Percentiles rank a stretch among this genome's conserved stretches.
Evolutionary conservation across 2,113 vertebrate genomes (phyloP).

Genomic region (human): DNA sequence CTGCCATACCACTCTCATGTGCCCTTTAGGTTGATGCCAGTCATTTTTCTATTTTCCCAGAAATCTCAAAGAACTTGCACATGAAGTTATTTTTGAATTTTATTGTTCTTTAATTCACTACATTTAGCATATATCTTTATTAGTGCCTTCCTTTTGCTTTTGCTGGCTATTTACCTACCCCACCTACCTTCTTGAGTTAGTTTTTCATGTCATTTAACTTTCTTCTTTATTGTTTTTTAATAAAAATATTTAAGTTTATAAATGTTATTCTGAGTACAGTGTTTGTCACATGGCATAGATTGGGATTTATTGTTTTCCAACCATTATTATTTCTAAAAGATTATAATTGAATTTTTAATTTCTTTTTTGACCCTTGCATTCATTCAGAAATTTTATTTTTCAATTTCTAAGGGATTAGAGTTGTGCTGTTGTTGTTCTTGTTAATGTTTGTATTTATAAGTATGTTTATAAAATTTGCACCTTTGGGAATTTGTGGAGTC

Average conservation of each 20-base stretch:
- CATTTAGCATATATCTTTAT: background rate
- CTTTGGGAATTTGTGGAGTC: background rate
- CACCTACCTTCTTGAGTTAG: background rate
- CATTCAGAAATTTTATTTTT: background rate
- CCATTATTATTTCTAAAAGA: background rate
- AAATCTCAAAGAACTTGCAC: background rate
- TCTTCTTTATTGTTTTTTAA: background rate
- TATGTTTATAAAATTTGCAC: background rate
- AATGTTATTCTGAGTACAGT: background rate
- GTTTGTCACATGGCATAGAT: background rate
- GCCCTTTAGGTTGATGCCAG: background rate
- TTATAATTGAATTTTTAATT: background rate
- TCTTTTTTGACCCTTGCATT: background rate
- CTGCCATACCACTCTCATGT: background rate
- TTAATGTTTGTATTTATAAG: background rate
- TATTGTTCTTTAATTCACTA: background rate
- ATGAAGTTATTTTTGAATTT: background rate
- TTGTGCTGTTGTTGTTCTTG: background rate
- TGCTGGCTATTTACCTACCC: background rate
- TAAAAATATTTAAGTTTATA: background rate
- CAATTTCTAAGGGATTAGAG: background rate
- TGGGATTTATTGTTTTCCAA: background rate
- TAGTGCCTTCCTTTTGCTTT: background rate
- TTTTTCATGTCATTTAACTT: background rate
- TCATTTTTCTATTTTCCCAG: background rate